Base-by-base conservation (phyloP, 2,113 vertebrate species). In the Epinephelus moara region DNA sequence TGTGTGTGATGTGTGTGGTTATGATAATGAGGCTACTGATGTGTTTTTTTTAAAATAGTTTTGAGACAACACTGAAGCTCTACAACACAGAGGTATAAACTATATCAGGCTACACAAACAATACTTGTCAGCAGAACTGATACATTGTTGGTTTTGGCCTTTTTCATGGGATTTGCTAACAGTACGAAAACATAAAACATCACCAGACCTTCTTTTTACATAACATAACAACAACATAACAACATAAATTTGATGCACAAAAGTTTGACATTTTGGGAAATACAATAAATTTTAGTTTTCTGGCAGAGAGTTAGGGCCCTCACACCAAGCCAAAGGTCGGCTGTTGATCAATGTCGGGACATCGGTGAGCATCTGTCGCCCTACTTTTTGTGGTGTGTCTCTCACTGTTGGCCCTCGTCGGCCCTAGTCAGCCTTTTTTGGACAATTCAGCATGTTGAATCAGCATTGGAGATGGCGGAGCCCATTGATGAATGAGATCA, bases 91-190 rank as follows among this genome's bases (percentile, higher is more conserved):
- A 49, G 19, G 27, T 17, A 56, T 12, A 49, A 62, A 25, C 4
- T 15, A 6, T 21, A 42, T 27, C 55, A 73, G 53, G 33, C 19
- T 53, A 33, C 25, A 17, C 30, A 60, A 13, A 49, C 10, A 45
- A 19, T 5, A 73, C 5, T 19, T 72, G 40, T 49, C 33, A 33
- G 17, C 18, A 25, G 4, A 6, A 42, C 27, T 57, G n/a, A 49
- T 40, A 23, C 2, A 21, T 52, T 33, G 13, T 57, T 56, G 25
- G 21, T 70, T 70, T 75, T 25, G 64, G 47, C 75, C 17, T 68
- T 81, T 30, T 69, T 68, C 23, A 49, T 33, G 19, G 27, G n/a
- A 4, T 49, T 77, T 73, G 23, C 57, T 66, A 50, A 78, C 68
- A 55, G 8, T 53, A 66, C 52, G 68, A 72, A 42, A 21, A 30